Evolutionary conservation across 2,888 invertebrate species (phyloP).

Genomic region (Cheilosia vulpina): DNA sequence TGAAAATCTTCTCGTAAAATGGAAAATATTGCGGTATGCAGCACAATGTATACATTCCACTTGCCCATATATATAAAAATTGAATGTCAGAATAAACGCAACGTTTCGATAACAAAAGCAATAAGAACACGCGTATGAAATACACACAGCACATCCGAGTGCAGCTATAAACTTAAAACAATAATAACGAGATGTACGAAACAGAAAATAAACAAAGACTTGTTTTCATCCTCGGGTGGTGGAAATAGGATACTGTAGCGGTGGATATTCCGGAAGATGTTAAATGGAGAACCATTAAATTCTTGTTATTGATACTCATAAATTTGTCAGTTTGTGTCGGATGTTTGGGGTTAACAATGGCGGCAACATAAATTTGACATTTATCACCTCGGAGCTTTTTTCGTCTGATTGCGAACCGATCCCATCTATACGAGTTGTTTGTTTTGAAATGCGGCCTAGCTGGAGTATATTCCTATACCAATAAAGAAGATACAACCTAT

Average conservation of each 20-base stretch:
- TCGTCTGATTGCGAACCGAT: conserved; percentile 11
- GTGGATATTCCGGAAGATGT: conserved; percentile 33
- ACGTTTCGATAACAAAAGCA: conserved; percentile 11
- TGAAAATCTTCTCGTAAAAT: conserved; percentile 16
- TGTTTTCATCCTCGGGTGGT: not conserved
- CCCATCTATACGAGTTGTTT: not conserved
- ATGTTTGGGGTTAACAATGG: conserved; percentile 1
- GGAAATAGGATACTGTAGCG: conserved; percentile 43
- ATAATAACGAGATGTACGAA: conserved; percentile 26
- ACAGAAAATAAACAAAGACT: conserved; percentile 8
- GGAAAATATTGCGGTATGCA: conserved; percentile 21
- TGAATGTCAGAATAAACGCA: not conserved
- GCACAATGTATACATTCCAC: not conserved
- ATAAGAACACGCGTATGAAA: conserved; percentile 2
- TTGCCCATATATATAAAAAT: not conserved
- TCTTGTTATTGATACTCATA: conserved; percentile 51
- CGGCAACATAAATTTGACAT: conserved; percentile 13
- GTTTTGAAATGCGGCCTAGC: not conserved
- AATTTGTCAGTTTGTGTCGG: conserved; percentile 34
- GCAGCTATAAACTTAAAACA: conserved; percentile 44
- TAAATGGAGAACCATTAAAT: conserved; percentile 55
- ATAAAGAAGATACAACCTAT: no score
- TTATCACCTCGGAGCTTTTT: conserved; percentile 10
- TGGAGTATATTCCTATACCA: no score
- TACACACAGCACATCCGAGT: conserved; percentile 20